A percentile compares a stretch with the other conserved stretches of the same genome.
phyloP scores from a whole-genome alignment of 2,888 invertebrate genomes.

The Ditula angustiorana region DNA sequence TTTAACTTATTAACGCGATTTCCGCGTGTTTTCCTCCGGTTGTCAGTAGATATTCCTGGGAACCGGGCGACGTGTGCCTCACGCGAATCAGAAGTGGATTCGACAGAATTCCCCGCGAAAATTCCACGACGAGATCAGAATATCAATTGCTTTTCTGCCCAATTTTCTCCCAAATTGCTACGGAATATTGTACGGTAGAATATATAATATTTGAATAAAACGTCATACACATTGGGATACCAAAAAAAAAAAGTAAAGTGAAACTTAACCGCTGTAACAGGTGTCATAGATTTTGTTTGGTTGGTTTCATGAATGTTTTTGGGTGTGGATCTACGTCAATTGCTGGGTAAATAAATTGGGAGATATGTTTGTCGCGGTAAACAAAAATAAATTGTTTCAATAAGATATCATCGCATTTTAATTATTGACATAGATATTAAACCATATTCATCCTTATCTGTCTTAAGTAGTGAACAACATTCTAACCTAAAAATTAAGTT shows the following conservation, averaged over 20 bases:
- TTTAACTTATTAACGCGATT: constrained; percentile 42
- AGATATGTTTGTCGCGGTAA: neutral
- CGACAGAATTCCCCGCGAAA: constrained; percentile 65
- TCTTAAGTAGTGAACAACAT: too few species aligned
- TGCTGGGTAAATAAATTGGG: constrained; percentile 15
- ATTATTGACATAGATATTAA: too few species aligned
- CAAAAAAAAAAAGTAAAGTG: constrained; percentile 73
- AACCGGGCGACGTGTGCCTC: constrained; percentile 51
- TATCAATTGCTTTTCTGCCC: constrained; percentile 78
- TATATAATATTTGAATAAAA: constrained; percentile 73
- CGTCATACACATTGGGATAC: constrained; percentile 59
- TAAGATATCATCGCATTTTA: too few species aligned
- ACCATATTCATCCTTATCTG: too few species aligned
- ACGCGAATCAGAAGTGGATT: constrained; percentile 63
- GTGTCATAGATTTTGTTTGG: constrained; percentile 65
- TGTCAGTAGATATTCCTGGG: constrained; percentile 48
- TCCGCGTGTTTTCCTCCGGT: constrained; percentile 47
- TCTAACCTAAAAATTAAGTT: too few species aligned
- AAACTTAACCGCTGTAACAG: constrained; percentile 71
- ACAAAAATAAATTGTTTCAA: constrained; percentile 2
- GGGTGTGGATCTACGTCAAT: constrained; percentile 10
- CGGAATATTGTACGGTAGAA: constrained; percentile 73
- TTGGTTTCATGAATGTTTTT: constrained; percentile 38
- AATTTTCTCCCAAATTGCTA: constrained; percentile 79
- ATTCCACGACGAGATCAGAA: constrained; percentile 77